Evolutionary conservation across 1,140 invertebrate species (phyloP).

Genomic region (Ceratina calcarata): DNA sequence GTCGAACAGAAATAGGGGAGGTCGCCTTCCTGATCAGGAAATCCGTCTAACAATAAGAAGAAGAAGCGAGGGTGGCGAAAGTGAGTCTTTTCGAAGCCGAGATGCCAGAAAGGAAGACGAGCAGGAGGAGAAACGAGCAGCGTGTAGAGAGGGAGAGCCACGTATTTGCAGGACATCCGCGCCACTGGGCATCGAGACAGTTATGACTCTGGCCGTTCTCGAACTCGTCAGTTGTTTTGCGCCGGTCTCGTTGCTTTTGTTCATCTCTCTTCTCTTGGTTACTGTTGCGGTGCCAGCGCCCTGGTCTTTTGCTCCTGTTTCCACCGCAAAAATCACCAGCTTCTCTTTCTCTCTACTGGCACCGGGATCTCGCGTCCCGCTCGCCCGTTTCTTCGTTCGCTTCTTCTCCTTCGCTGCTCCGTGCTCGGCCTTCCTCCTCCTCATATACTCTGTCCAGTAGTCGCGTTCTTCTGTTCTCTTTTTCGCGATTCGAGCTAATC

Average conservation of each 20-base stretch:
- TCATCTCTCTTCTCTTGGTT: constrained; percentile 28
- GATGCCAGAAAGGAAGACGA: background rate
- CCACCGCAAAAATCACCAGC: constrained; percentile 53
- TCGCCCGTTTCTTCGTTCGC: background rate
- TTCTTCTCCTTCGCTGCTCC: background rate
- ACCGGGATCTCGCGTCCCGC: background rate
- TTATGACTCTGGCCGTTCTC: constrained; percentile 71
- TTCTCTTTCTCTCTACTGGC: constrained; percentile 3
- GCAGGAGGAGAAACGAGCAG: background rate
- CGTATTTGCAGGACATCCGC: constrained; percentile 73
- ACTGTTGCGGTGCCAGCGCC: constrained; percentile 52
- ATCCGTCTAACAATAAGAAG: background rate
- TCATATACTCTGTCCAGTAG: constrained; percentile 58
- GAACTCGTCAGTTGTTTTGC: constrained; percentile 66
- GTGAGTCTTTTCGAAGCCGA: constrained; percentile 14
- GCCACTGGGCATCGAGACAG: constrained; percentile 74
- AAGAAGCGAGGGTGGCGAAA: background rate
- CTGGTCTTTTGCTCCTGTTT: constrained; percentile 66
- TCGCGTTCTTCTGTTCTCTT: constrained; percentile 61
- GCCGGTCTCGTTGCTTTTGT: constrained; percentile 62
- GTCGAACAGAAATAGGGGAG: background rate
- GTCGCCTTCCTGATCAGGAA: constrained; percentile 10
- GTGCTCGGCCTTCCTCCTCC: constrained; percentile 23
- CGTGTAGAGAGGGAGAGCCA: constrained; percentile 1
- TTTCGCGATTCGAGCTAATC: constrained; percentile 48